These are phyloP conservation scores for Chelonia mydas DNA, from an alignment of 2,797 vertebrate genomes.

Conservation along the genomic window DNA sequence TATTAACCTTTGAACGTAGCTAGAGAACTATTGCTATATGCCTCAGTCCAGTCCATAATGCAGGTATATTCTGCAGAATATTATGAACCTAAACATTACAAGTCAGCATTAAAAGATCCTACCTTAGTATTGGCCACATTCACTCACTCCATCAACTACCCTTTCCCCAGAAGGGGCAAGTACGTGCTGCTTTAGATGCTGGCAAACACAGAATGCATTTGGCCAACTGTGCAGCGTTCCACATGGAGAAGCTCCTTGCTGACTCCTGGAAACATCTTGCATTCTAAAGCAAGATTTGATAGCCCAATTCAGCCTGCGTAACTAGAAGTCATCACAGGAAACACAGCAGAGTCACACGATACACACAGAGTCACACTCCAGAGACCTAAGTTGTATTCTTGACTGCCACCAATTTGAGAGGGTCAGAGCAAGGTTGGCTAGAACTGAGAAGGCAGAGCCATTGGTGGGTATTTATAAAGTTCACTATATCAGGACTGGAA, in stretches of 20 bases:
- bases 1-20: background rate
- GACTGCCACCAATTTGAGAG: too few relatives aligned
- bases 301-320: rapidly evolving
- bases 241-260: background rate
- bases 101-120: background rate
- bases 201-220: background rate
- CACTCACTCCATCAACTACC: background rate
- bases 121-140: too few relatives aligned
- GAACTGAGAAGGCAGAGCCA: too few relatives aligned
- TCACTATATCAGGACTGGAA: too few relatives aligned
- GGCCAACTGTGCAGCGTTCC: background rate
- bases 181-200: background rate
- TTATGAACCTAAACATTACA: too few relatives aligned
- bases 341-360: background rate
- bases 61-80: background rate
- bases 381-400: too few relatives aligned
- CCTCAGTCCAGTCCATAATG: background rate
- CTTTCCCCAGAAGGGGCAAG: background rate
- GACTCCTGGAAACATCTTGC: background rate
- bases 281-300: rapidly evolving
- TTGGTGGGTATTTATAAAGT: too few relatives aligned
- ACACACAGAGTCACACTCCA: too few relatives aligned
- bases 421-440: too few relatives aligned
- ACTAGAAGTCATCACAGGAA: background rate
- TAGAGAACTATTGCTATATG: background rate